Evolutionary conservation across 2,797 vertebrate genomes (phyloP).

Genomic region (Triplophysa bombifrons): DNA sequence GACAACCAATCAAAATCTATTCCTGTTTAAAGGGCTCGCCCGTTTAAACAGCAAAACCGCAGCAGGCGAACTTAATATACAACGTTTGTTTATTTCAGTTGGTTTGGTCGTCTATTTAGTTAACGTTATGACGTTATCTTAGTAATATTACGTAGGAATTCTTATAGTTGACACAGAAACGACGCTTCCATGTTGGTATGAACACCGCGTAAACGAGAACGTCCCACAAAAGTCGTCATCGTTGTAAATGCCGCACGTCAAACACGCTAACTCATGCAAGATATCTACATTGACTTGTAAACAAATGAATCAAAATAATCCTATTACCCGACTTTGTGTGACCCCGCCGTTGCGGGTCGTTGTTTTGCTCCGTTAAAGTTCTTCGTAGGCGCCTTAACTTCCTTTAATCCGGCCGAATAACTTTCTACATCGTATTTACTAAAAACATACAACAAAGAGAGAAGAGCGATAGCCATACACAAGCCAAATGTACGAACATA

Average conservation of each 20-base stretch:
- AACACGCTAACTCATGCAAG: background rate
- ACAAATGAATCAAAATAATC: background rate
- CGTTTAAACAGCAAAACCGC: too few relatives aligned
- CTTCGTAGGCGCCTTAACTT: background rate
- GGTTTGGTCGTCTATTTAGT: too few relatives aligned
- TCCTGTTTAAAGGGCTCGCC: too few relatives aligned
- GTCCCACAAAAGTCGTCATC: background rate
- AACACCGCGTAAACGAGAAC: background rate
- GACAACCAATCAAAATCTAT: too few relatives aligned
- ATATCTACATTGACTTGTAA: background rate
- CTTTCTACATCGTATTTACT: conserved; percentile 70
- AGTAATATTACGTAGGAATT: too few relatives aligned
- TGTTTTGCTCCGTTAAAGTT: conserved; percentile 5
- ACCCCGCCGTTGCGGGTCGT: background rate
- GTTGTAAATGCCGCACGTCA: background rate
- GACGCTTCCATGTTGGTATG: too few relatives aligned
- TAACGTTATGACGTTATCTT: too few relatives aligned
- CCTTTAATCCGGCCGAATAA: conserved; percentile 8
- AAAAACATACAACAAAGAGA: conserved; percentile 83
- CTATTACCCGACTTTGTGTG: background rate
- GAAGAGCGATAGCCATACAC: conserved; percentile 83
- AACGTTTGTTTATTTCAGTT: too few relatives aligned
- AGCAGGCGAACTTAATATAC: too few relatives aligned
- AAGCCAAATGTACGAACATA: conserved; percentile 78
- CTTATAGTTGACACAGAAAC: background rate